phyloP scores from a whole-genome alignment of 1,140 invertebrate genomes.

The Trichogramma pretiosum region DNA sequence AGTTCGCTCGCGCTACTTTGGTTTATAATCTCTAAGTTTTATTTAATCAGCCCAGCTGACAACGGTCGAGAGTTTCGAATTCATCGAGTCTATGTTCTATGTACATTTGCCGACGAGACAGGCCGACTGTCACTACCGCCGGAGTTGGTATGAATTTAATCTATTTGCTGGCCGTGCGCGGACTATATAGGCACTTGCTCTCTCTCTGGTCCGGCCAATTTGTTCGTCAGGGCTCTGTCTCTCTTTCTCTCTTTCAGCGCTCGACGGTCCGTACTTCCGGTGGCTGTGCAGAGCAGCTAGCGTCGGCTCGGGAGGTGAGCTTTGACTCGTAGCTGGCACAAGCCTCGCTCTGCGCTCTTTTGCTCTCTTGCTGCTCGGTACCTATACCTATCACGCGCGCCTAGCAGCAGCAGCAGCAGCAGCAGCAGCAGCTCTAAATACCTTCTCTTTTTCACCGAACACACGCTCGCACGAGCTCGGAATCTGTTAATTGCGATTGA shows the following conservation, averaged over 20 bases:
- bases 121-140: too few relatives aligned
- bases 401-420: too few relatives aligned
- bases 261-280: constrained; percentile 1
- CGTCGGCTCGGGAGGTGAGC: constrained; percentile 8
- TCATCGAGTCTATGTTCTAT: too few relatives aligned
- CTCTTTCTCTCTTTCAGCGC: not conserved
- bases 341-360: constrained; percentile 15
- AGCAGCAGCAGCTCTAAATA: not conserved
- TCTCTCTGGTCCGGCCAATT: constrained; percentile 3
- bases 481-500: constrained; percentile 38
- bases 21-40: too few relatives aligned
- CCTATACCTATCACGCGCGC: too few relatives aligned
- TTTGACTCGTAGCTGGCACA: constrained; percentile 2
- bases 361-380: constrained; percentile 18
- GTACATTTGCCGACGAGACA: too few relatives aligned
- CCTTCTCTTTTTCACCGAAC: not conserved
- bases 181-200: constrained; percentile 13
- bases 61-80: too few relatives aligned
- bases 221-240: too few relatives aligned
- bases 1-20: not conserved
- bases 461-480: constrained; percentile 12
- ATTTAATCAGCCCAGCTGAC: too few relatives aligned
- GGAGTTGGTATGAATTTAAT: too few relatives aligned
- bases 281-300: constrained; percentile 9
- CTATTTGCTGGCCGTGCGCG: too few relatives aligned